These are phyloP conservation scores for Ailuropoda melanoleuca DNA, from an alignment of 2,113 vertebrate genomes.

Conservation along the genomic window DNA sequence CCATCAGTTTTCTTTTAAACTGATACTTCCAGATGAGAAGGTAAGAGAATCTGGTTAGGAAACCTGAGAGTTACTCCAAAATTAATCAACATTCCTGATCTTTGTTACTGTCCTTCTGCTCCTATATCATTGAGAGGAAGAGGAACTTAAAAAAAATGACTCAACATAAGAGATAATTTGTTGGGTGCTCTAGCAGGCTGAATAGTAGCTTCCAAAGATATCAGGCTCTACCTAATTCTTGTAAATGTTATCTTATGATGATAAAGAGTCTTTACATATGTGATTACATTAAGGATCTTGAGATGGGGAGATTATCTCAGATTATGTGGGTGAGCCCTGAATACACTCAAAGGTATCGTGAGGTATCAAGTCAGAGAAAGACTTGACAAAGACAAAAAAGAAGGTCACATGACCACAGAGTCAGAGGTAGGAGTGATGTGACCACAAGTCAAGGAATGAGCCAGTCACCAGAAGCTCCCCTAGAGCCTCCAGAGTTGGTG, in stretches of 20 bases:
- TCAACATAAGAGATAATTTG: neutral
- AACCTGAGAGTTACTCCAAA: neutral
- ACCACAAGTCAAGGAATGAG: neutral
- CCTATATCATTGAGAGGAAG: neutral
- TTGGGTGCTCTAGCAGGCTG: neutral
- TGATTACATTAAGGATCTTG: neutral
- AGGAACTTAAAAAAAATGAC: neutral
- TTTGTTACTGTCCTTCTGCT: neutral
- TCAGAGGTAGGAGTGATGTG: neutral
- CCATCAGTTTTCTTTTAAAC: constrained; percentile 18
- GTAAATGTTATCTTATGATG: neutral
- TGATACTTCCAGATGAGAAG: constrained; percentile 34
- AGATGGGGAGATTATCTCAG: neutral
- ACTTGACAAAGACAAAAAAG: neutral
- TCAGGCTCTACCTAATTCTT: neutral
- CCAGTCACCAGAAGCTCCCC: neutral
- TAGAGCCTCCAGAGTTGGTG: neutral
- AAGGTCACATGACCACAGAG: neutral
- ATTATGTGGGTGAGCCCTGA: neutral
- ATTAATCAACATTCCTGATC: neutral
- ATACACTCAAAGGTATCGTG: neutral
- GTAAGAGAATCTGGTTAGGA: constrained; percentile 62
- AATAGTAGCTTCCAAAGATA: neutral
- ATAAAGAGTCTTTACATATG: neutral
- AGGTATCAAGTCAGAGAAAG: neutral